These are phyloP conservation scores for Lepilemur ruficaudatus DNA, from an alignment of 2,797 vertebrate genomes.

Conservation along the genomic window DNA sequence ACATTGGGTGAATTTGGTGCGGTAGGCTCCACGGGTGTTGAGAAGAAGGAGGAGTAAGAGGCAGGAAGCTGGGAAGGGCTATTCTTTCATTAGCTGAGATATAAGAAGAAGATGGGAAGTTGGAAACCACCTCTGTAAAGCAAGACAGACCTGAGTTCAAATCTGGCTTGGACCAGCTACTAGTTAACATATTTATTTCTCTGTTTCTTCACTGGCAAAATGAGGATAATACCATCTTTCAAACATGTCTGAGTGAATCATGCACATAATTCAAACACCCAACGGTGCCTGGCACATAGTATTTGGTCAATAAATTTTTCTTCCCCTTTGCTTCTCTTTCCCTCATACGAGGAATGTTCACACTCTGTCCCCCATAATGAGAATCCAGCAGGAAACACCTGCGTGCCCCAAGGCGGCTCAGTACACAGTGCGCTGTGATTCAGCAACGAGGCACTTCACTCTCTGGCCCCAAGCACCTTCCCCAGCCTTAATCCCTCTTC, in stretches of 20 bases:
- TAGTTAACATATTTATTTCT: background rate
- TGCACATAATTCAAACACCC: background rate
- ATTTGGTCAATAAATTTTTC: background rate
- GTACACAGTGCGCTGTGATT: background rate
- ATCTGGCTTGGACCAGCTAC: background rate
- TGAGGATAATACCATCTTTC: background rate
- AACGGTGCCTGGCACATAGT: background rate
- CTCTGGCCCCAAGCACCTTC: background rate
- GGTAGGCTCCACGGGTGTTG: background rate
- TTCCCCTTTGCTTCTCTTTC: background rate
- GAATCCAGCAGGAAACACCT: constrained; percentile 43
- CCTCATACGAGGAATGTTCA: background rate
- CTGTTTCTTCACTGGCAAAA: background rate
- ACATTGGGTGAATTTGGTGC: background rate
- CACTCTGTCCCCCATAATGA: background rate
- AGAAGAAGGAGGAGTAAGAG: background rate
- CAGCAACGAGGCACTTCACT: background rate
- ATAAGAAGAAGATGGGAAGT: background rate
- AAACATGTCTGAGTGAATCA: background rate
- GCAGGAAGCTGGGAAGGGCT: background rate
- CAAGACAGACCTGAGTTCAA: background rate
- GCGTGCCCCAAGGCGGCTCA: background rate
- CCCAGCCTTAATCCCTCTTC: background rate
- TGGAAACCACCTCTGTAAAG: background rate
- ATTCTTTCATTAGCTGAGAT: background rate